A percentile compares a stretch with the other conserved stretches of the same genome.
These are phyloP conservation scores for Stegana nigrithorax DNA, from an alignment of 2,888 invertebrate species.

Conservation along the genomic window DNA sequence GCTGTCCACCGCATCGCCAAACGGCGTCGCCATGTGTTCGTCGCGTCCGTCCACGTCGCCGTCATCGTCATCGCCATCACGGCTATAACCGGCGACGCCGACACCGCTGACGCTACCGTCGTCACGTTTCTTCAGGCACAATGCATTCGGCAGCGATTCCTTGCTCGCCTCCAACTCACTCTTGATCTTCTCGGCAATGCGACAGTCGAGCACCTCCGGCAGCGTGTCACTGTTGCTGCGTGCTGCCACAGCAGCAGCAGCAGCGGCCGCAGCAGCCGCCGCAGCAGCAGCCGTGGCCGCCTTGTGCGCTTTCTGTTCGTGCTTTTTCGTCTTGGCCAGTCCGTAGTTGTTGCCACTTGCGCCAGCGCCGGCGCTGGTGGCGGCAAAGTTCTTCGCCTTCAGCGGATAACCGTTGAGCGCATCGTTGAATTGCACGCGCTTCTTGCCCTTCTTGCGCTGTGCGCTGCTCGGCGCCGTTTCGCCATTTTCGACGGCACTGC, in stretches of 20 bases:
- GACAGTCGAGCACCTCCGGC: conserved; percentile 67
- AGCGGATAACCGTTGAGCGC: conserved; percentile 56
- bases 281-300: conserved; percentile 34
- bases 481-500: conserved; percentile 41
- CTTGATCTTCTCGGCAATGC: conserved; percentile 69
- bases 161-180: conserved; percentile 66
- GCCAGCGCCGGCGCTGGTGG: no score
- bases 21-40: conserved; percentile 23
- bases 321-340: conserved; percentile 61
- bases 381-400: conserved; percentile 23
- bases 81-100: conserved; percentile 33
- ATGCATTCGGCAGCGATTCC: conserved; percentile 50
- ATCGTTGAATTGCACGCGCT: conserved; percentile 67
- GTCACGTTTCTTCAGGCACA: conserved; percentile 58
- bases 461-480: conserved; percentile 40
- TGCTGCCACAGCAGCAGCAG: conserved; percentile 33
- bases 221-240: conserved; percentile 49
- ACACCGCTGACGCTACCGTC: conserved; percentile 24
- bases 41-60: conserved; percentile 50
- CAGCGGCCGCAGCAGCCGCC: conserved; percentile 48
- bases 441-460: conserved; percentile 62
- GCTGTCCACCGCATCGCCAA: conserved; percentile 24
- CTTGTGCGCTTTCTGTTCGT: conserved; percentile 57
- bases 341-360: conserved; percentile 27
- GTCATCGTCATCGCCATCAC: conserved; percentile 53